Conservation (phyloP, 2,113 vertebrate species). For the Vidua macroura region DNA sequence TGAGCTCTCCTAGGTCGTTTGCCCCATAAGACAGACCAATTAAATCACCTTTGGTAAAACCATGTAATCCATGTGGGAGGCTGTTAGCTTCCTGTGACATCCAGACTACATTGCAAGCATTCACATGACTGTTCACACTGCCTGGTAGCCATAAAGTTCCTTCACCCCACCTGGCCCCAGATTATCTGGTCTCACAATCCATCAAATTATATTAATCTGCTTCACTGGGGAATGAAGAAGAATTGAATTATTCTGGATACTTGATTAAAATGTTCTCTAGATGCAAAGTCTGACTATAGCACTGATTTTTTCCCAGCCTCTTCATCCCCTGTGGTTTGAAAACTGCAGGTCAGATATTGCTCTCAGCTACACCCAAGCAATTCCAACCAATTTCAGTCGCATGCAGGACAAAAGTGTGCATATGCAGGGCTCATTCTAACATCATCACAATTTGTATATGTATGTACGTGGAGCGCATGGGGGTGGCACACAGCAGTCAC, state of each 20-base stretch:
- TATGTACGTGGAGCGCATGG: not conserved
- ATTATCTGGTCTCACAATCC: not conserved
- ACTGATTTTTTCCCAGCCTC: not conserved
- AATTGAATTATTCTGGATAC: not conserved
- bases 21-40: not conserved
- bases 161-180: not conserved
- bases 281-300: not conserved
- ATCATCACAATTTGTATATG: not conserved
- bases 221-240: not conserved
- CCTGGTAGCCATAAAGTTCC: not conserved
- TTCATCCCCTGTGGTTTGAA: not conserved
- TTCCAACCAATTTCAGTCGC: not conserved
- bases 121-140: not conserved
- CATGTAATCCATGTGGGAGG: not conserved
- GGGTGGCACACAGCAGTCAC: not conserved
- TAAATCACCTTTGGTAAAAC: not conserved
- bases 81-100: not conserved
- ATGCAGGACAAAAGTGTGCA: not conserved
- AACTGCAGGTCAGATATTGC: not conserved
- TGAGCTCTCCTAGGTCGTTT: not conserved
- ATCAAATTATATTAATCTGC: not conserved
- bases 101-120: not conserved
- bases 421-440: not conserved
- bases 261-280: not conserved
- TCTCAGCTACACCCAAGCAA: not conserved